Evolutionary conservation across 1,140 invertebrate genomes (phyloP).

Genomic region (Chionoecetes opilio): DNA sequence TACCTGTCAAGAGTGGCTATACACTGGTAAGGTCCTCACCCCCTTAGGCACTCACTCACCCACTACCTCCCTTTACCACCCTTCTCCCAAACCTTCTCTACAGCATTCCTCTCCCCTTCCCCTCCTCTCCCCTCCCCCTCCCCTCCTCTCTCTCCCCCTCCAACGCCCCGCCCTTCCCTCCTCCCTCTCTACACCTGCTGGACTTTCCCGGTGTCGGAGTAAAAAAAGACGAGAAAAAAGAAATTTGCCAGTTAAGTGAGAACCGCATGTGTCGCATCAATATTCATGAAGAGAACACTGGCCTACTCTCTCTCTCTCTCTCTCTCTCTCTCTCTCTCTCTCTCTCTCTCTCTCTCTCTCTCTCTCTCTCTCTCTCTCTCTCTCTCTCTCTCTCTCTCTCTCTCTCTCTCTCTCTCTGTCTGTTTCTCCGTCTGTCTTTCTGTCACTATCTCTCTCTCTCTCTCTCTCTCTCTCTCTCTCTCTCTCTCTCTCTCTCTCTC

Average conservation of each 20-base stretch:
- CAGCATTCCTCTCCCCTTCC: neutral
- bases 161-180: neutral
- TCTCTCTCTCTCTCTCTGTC: neutral
- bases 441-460: neutral
- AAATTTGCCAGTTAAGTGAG: neutral
- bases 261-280: slow-evolving; percentile 14
- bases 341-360: slow-evolving; percentile 60
- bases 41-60: neutral
- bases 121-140: neutral
- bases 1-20: neutral
- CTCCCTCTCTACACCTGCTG: neutral
- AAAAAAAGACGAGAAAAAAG: neutral
- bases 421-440: neutral
- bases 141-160: neutral
- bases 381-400: neutral
- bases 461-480: neutral
- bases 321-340: slow-evolving; percentile 60
- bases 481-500: slow-evolving; percentile 38
- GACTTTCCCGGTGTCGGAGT: neutral
- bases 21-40: neutral
- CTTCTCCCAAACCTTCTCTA: neutral
- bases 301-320: slow-evolving; percentile 51
- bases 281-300: neutral
- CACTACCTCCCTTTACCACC: neutral
- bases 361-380: slow-evolving; percentile 44